Evolutionary conservation across 2,113 vertebrate genomes (phyloP), one percentile per base, ranked within the genome.

Genomic region (Setophaga coronata): DNA sequence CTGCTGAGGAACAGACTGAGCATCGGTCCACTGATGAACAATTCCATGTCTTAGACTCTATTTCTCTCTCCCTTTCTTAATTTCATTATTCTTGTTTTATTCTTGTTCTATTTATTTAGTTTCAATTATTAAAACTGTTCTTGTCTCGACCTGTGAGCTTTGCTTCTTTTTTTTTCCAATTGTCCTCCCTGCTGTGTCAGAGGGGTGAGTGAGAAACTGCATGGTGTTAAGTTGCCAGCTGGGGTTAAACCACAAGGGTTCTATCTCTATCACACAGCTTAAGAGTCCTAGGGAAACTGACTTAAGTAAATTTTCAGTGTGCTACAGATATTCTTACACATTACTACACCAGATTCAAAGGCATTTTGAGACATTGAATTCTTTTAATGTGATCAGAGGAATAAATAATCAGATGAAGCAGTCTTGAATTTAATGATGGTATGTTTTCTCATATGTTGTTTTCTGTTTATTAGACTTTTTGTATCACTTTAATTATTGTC

Each of bases 161-260:
- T 50, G 1, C 7, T 40, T 43, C 2, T 24, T 33, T 18, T 43
- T 53, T 33, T 38, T 25, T 25, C 3, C 3, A 10, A 0, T 21
- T 66, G 10, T 58, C 18, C 28, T 58, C 16, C 23, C 6, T n/a
- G 13, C 4, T n/a, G 6, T n/a, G 12, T 50, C 28, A n/a, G 33
- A 45, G 10, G 6, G 47, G 12, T 29, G 69, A 38, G 18, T 8
- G 38, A 66, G n/a, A 60, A 82, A 8, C 24, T 53, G 16, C 16
- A 25, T 18, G 38, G 8, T 47, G 24, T 11, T 53, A 25, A 53
- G 2, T 26, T 74, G 28, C 25, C 34, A 38, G 24, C 24, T 61
- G 70, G 14, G 24, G 11, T 76, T 76, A 67, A 67, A 67, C 14
- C 47, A 60, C 29, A 40, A 60, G 19, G 17, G 7, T 6, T 85